phyloP scores from a whole-genome alignment of 2,888 invertebrate genomes.

The Anthrax anthrax region DNA sequence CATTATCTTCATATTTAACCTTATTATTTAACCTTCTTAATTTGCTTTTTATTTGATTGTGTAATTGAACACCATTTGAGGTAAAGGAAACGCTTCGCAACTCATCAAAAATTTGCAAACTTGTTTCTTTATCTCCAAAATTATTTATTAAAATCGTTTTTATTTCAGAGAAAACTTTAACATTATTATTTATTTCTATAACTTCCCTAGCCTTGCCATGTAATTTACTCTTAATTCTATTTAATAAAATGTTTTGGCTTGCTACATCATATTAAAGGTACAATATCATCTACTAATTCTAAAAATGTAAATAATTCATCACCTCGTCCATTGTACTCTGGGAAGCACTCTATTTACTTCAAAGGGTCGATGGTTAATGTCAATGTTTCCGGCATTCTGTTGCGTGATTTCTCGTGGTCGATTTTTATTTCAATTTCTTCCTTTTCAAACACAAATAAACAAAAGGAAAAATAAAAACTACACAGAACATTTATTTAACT shows the following conservation, averaged over 20 bases:
- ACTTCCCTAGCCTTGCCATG: neutral
- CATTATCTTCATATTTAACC: neutral
- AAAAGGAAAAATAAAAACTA: too few relatives aligned
- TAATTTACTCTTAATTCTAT: constrained; percentile 3
- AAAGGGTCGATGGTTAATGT: too few relatives aligned
- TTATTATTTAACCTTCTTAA: constrained; percentile 5
- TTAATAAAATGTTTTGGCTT: neutral
- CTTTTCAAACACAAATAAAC: too few relatives aligned
- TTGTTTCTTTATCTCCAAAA: neutral
- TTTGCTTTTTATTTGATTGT: constrained; percentile 1
- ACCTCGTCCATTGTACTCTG: neutral
- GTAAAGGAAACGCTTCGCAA: neutral
- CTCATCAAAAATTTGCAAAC: neutral
- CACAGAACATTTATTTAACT: too few relatives aligned
- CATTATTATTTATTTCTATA: too few relatives aligned
- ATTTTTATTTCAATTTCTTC: too few relatives aligned
- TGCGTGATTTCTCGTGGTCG: too few relatives aligned
- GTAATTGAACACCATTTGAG: neutral
- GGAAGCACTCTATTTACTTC: neutral
- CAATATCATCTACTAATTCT: neutral
- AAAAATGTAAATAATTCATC: too few relatives aligned
- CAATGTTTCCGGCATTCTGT: too few relatives aligned
- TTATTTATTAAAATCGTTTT: constrained; percentile 1
- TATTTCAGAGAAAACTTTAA: neutral
- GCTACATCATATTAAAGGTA: neutral